Evolutionary conservation across 2,888 invertebrate species (phyloP).

Genomic region (Mimas tiliae): DNA sequence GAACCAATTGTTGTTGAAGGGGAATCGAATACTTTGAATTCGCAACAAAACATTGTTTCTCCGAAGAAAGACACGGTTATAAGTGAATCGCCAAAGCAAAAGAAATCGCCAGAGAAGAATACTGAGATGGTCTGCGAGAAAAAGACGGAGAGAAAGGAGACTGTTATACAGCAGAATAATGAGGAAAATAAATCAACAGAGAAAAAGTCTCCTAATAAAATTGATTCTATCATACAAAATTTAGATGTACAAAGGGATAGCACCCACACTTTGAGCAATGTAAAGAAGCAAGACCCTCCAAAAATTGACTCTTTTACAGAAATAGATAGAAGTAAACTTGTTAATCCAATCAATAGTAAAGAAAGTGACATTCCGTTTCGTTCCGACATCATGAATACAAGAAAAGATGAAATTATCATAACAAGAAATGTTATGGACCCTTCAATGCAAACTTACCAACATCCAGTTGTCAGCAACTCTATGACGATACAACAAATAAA

Average conservation of each 20-base stretch:
- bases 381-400: slow-evolving; percentile 58
- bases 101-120: slow-evolving; percentile 63
- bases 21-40: slow-evolving; percentile 67
- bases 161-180: slow-evolving; percentile 72
- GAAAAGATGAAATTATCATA: slow-evolving; percentile 75
- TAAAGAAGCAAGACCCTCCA: slow-evolving; percentile 66
- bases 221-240: slow-evolving; percentile 70
- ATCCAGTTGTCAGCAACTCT: slow-evolving; percentile 65
- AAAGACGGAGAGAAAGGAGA: slow-evolving; percentile 74
- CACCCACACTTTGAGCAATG: slow-evolving; percentile 39
- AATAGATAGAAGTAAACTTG: slow-evolving; percentile 65
- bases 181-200: slow-evolving; percentile 65
- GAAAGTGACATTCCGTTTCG: slow-evolving; percentile 70
- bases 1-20: slow-evolving; percentile 76
- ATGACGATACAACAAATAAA: slow-evolving; percentile 79
- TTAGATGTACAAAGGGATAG: slow-evolving; percentile 69
- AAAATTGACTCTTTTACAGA: slow-evolving; percentile 69
- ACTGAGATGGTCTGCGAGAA: slow-evolving; percentile 58
- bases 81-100: slow-evolving; percentile 65
- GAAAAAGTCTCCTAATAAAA: slow-evolving; percentile 74
- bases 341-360: slow-evolving; percentile 58
- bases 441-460: slow-evolving; percentile 65
- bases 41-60: slow-evolving; percentile 57
- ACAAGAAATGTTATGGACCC: slow-evolving; percentile 71
- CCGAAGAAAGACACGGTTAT: slow-evolving; percentile 71